phyloP scores from a whole-genome alignment of 2,113 vertebrate genomes.

The Barnardius zonarius region DNA sequence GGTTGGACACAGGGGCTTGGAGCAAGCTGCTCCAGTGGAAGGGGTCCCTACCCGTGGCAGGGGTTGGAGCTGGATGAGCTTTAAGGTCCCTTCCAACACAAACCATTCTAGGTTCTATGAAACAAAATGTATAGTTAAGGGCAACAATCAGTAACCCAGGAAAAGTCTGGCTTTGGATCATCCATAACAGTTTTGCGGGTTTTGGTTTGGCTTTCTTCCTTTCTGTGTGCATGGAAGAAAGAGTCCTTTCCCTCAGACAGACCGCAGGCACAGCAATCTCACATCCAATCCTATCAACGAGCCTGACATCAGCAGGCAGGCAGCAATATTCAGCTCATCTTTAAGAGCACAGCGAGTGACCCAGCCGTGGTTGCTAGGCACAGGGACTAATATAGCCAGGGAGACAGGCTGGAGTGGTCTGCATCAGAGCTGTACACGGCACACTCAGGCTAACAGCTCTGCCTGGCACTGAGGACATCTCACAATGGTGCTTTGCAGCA shows the following conservation, averaged over 20 bases:
- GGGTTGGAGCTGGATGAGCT: not conserved
- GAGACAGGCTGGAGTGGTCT: not conserved
- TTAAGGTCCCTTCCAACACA: not conserved
- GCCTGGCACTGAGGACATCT: not conserved
- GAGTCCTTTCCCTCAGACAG: not conserved
- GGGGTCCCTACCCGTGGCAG: too few species aligned
- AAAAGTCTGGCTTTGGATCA: not conserved
- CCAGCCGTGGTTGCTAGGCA: slow-evolving; percentile 43
- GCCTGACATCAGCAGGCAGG: slow-evolving; percentile 12
- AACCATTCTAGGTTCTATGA: not conserved
- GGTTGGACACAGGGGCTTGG: not conserved
- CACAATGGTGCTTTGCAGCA: not conserved
- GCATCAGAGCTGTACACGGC: not conserved
- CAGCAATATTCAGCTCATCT: slow-evolving; percentile 4
- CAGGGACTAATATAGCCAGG: slow-evolving; percentile 14
- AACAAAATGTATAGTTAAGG: not conserved
- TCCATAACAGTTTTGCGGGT: not conserved
- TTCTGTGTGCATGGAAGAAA: not conserved
- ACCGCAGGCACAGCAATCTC: not conserved
- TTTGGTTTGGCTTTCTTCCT: not conserved
- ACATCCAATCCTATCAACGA: not conserved
- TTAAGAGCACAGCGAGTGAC: slow-evolving; percentile 4
- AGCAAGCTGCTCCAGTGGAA: too few species aligned
- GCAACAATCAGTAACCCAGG: not conserved
- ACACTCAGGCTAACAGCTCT: not conserved